Percentiles rank a stretch among this genome's conserved stretches.
These are phyloP conservation scores for Tortrix viridana DNA, from an alignment of 2,888 invertebrate species.

Conservation along the genomic window DNA sequence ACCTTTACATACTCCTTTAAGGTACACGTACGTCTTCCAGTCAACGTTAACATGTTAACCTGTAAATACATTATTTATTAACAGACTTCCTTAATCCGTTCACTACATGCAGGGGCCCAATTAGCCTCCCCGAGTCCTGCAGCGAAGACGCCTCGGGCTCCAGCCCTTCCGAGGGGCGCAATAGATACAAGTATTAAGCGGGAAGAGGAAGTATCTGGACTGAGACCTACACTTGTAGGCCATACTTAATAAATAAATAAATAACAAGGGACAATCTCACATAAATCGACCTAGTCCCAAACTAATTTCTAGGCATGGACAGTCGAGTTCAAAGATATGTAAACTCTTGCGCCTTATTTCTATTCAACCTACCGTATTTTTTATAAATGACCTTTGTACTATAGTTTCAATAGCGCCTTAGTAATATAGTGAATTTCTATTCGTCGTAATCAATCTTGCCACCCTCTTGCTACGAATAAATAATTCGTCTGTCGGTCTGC, in stretches of 20 bases:
- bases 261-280: too few species aligned
- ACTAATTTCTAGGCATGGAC: too few species aligned
- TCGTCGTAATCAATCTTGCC: conserved; percentile 44
- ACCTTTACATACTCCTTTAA: too few species aligned
- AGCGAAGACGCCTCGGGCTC: conserved; percentile 21
- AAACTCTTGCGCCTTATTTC: too few species aligned
- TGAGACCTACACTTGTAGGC: too few species aligned
- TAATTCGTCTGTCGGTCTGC: conserved; percentile 55
- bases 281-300: too few species aligned
- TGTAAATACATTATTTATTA: conserved; percentile 25
- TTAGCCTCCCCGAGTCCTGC: conserved; percentile 44
- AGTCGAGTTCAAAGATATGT: too few species aligned
- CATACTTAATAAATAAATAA: too few species aligned
- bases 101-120: conserved; percentile 55
- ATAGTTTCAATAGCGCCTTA: too few species aligned
- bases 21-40: neutral
- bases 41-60: conserved; percentile 7
- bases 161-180: conserved; percentile 61
- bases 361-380: too few species aligned
- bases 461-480: conserved; percentile 60
- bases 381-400: too few species aligned
- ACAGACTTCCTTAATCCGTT: conserved; percentile 47
- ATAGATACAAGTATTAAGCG: neutral
- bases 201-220: neutral
- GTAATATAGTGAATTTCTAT: neutral